Base-by-base conservation (phyloP, 2,113 vertebrate genomes). In the Pachypanchax playfairii region DNA sequence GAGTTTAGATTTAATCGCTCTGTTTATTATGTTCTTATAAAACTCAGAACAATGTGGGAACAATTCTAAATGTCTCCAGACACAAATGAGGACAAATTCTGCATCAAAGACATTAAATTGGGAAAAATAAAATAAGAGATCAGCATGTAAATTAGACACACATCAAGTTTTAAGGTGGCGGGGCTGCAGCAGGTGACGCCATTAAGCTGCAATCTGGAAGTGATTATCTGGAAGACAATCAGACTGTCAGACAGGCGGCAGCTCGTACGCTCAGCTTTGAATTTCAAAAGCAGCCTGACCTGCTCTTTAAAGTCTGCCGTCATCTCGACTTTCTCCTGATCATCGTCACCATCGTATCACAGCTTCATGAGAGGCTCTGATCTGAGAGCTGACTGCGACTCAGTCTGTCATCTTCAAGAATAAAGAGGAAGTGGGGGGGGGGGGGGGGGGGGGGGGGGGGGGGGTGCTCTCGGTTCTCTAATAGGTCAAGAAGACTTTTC, bases 401-500 rank as follows among this genome's bases (percentile, higher is more conserved):
- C 50, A 0, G 17, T 26, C 69, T 74, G 81, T 84, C 84, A 77
- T 59, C 72, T 65, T 38, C 36, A 33, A 74, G 76, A 67, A 67
- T 51, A 68, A 59, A 66, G 24, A 60, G 52, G 49, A 53, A 38
- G 52, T 8, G 51, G 21, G n/a, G 2, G 14, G 50, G 35, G 48
- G 54, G 58, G 17, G 17, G 52, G 51, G 21, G n/a, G 2, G 14
- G 50, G 51, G 21, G n/a, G 2, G 14, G 50, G 35, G 48, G 54
- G 58, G 17, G 17, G 52, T 5, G 25, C 54, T 78, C 65, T 38
- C 52, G 8, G 15, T 51, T 44, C 75, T 77, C 65, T 84, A 77
- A 85, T 73, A 70, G 80, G 66, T 65, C 17, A 13, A 13, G 71
- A 69, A 62, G 74, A 82, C 75, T 64, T 65, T 17, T 80, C 75